phyloP scores from a whole-genome alignment of 2,797 vertebrate species.

The Danio albolineatus region DNA sequence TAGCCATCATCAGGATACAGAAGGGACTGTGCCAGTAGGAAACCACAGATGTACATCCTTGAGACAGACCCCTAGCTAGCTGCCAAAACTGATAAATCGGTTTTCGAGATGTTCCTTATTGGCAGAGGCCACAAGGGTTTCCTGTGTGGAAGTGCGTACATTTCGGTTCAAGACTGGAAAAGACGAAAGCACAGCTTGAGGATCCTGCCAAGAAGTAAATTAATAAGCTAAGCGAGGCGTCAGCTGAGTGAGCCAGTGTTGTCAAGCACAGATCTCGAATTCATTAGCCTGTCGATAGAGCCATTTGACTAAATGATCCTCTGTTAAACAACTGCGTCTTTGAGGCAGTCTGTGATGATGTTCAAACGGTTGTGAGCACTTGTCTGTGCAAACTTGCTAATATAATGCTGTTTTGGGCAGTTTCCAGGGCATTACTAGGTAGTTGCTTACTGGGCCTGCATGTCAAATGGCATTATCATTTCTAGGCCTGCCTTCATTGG shows the following conservation, averaged over 20 bases:
- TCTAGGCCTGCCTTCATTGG: not conserved
- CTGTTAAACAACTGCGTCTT: constrained; percentile 21
- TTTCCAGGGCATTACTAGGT: not conserved
- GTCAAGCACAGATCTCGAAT: constrained; percentile 42
- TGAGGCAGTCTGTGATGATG: not conserved
- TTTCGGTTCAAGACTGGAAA: constrained; percentile 54
- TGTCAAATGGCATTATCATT: not conserved
- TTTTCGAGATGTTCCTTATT: constrained; percentile 58
- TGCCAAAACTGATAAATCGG: constrained; percentile 58
- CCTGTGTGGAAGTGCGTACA: constrained; percentile 60
- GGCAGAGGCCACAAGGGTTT: constrained; percentile 62
- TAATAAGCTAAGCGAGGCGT: constrained; percentile 37
- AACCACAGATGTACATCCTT: constrained; percentile 62
- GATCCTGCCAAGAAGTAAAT: constrained; percentile 53
- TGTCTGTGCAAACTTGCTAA: not conserved
- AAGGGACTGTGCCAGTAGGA: constrained; percentile 46
- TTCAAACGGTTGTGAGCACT: constrained; percentile 4
- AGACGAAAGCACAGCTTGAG: constrained; percentile 52
- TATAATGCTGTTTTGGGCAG: not conserved
- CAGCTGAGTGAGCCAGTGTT: constrained; percentile 37
- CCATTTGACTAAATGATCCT: constrained; percentile 35
- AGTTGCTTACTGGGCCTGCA: not conserved
- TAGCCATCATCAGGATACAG: constrained; percentile 58
- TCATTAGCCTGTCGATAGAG: constrained; percentile 36
- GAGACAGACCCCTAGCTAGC: constrained; percentile 46